A percentile compares a stretch with the other conserved stretches of the same genome.
phyloP scores from a whole-genome alignment of 2,797 vertebrate species.

The Epinephelus coioides region DNA sequence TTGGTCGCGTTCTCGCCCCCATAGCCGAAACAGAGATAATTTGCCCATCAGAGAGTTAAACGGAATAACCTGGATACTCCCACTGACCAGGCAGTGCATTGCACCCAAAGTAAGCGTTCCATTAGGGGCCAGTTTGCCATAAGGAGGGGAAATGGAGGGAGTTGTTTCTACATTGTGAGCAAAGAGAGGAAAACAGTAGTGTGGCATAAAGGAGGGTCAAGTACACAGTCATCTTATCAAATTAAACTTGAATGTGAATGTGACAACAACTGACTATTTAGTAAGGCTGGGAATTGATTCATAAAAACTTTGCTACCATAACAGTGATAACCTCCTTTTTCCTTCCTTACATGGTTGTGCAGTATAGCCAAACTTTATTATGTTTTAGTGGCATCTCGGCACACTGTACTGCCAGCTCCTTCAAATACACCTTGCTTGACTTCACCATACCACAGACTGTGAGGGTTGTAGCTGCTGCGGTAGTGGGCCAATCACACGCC shows the following conservation, averaged over 20 bases:
- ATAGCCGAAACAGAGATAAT: conserved; percentile 84
- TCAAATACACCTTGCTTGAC: too few species aligned
- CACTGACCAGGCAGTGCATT: conserved; percentile 41
- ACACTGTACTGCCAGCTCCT: too few species aligned
- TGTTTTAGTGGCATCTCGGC: too few species aligned
- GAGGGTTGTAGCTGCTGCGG: too few species aligned
- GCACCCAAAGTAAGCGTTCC: conserved; percentile 84
- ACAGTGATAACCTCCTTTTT: too few species aligned
- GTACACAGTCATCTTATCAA: background rate
- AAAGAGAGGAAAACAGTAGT: background rate
- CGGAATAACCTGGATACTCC: conserved; percentile 3
- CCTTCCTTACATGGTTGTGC: too few species aligned
- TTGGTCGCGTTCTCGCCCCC: conserved; percentile 69
- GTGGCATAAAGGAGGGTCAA: background rate
- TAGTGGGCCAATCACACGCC: too few species aligned
- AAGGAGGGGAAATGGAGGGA: accelerated
- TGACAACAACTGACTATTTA: too few species aligned
- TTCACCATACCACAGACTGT: too few species aligned
- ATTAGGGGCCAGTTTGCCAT: conserved; percentile 53
- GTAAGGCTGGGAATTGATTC: too few species aligned
- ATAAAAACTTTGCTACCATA: too few species aligned
- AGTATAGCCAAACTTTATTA: too few species aligned
- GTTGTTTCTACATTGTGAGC: background rate
- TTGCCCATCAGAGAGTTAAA: conserved; percentile 51
- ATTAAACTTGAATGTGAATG: background rate